Percentiles rank a stretch among this genome's conserved stretches.
phyloP scores from a whole-genome alignment of 2,888 invertebrate species.

The Aleiodes testaceus region DNA sequence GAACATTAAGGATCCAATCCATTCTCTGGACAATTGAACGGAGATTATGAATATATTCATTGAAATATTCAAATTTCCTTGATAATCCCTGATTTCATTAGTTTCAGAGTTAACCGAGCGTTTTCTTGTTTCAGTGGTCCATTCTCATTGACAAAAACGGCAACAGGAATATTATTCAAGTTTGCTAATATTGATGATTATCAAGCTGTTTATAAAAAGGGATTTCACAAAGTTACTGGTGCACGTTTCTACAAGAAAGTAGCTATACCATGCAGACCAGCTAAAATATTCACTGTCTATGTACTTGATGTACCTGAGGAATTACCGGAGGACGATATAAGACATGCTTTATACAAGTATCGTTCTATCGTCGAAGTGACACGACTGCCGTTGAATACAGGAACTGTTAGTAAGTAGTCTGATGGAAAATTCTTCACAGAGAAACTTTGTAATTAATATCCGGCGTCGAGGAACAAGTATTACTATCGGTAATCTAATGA shows the following conservation, averaged over 20 bases:
- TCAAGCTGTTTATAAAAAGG: slow-evolving; percentile 89
- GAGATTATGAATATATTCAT: slow-evolving; percentile 27
- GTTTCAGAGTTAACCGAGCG: slow-evolving; percentile 45
- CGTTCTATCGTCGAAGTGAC: slow-evolving; percentile 87
- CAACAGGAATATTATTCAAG: slow-evolving; percentile 90
- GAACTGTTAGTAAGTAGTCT: slow-evolving; percentile 66
- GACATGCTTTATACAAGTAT: slow-evolving; percentile 86
- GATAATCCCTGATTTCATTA: slow-evolving; percentile 48
- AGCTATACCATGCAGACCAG: slow-evolving; percentile 88
- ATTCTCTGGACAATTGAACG: slow-evolving; percentile 37
- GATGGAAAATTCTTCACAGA: no score
- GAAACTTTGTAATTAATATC: neutral
- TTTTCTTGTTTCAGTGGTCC: slow-evolving; percentile 78
- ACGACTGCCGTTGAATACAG: slow-evolving; percentile 76
- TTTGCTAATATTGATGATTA: slow-evolving; percentile 91
- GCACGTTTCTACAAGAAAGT: slow-evolving; percentile 90
- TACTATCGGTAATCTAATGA: neutral
- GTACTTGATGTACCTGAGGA: slow-evolving; percentile 89
- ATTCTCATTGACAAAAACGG: slow-evolving; percentile 90
- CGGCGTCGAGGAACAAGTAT: no score
- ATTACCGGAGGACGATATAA: slow-evolving; percentile 88
- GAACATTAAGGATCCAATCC: slow-evolving; percentile 36
- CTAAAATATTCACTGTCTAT: slow-evolving; percentile 89
- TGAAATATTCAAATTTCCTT: slow-evolving; percentile 3
- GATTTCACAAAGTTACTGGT: slow-evolving; percentile 90